Evolutionary conservation across 2,888 invertebrate species (phyloP).

Genomic region (Leptopterna dolabrata): DNA sequence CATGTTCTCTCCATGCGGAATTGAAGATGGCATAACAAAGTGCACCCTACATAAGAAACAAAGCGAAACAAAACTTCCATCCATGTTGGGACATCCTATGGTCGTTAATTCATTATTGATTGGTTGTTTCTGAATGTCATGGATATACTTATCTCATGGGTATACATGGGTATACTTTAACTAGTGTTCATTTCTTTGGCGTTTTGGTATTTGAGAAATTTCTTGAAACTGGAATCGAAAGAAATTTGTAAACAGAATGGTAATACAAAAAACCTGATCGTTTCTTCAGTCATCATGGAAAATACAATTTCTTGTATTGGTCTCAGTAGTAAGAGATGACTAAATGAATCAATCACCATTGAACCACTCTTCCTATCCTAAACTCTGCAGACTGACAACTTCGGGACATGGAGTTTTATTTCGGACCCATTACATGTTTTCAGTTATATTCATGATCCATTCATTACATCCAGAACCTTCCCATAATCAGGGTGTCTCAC

Average conservation of each 20-base stretch:
- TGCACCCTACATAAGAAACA: too few relatives aligned
- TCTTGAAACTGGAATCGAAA: background rate
- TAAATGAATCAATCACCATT: too few relatives aligned
- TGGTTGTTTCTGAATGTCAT: background rate
- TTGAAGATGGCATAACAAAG: too few relatives aligned
- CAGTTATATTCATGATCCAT: background rate
- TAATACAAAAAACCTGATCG: too few relatives aligned
- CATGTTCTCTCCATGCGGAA: too few relatives aligned
- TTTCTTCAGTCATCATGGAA: too few relatives aligned
- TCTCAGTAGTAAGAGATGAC: too few relatives aligned
- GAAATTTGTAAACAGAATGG: background rate
- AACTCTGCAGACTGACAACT: too few relatives aligned
- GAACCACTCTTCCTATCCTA: too few relatives aligned
- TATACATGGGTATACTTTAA: background rate
- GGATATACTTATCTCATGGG: background rate
- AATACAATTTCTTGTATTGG: too few relatives aligned
- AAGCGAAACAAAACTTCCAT: background rate
- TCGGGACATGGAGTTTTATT: too few relatives aligned
- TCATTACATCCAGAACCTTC: background rate
- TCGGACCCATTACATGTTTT: too few relatives aligned
- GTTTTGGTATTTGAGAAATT: background rate
- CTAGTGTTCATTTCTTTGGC: background rate
- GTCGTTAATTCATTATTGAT: background rate
- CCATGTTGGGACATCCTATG: background rate
- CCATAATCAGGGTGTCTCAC: background rate